Evolutionary conservation across 2,113 vertebrate species (phyloP).

Genomic region (Phalacrocorax pelagicus): DNA sequence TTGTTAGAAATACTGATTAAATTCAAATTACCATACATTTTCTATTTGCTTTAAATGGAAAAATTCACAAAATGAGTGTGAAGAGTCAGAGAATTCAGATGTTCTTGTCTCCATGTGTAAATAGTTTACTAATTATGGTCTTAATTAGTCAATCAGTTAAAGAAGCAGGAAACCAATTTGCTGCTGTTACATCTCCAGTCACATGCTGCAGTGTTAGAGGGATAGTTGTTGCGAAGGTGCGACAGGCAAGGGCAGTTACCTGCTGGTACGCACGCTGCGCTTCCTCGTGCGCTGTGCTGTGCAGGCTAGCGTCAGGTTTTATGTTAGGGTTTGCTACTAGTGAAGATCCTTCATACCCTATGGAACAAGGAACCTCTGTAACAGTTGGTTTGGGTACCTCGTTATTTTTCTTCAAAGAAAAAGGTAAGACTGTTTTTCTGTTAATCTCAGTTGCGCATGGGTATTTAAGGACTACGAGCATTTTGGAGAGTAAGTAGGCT

Average conservation of each 20-base stretch:
- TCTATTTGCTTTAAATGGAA: background rate
- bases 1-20: background rate
- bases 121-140: background rate
- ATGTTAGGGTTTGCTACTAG: background rate
- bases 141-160: slow-evolving; percentile 5
- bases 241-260: background rate
- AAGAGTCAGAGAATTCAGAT: background rate
- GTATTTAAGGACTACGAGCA: background rate
- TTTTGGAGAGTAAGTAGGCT: background rate
- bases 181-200: background rate
- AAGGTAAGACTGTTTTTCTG: slow-evolving; percentile 17
- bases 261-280: too few relatives aligned
- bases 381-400: background rate
- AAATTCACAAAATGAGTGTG: background rate
- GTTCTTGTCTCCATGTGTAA: background rate
- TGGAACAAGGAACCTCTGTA: background rate
- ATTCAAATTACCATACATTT: background rate
- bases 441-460: background rate
- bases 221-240: background rate
- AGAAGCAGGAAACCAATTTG: background rate
- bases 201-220: background rate
- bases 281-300: background rate
- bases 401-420: background rate
- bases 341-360: rapidly evolving
- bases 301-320: background rate